A percentile compares a stretch with the other conserved stretches of the same genome.
phyloP scores from a whole-genome alignment of 2,797 vertebrate species.

The Acrocephalus scirpaceus region DNA sequence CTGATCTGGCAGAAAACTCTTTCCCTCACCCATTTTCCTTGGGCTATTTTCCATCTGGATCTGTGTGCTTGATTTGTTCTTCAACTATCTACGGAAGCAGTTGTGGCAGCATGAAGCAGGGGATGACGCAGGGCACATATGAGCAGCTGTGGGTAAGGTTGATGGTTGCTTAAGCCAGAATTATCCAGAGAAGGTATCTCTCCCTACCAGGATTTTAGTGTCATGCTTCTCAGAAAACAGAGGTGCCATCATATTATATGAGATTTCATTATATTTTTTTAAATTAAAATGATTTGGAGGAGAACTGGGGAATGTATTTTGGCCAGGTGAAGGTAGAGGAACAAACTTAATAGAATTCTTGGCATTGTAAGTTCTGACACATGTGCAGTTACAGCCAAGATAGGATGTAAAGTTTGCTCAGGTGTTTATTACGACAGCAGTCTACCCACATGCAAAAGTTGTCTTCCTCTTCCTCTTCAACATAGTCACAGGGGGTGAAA shows the following conservation, averaged over 20 bases:
- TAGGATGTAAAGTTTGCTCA: slow-evolving; percentile 6
- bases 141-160: neutral
- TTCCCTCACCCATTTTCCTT: neutral
- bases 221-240: neutral
- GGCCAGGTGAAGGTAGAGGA: neutral
- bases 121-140: neutral
- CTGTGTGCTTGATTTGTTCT: neutral
- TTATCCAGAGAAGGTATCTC: neutral
- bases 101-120: neutral
- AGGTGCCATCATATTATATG: slow-evolving; percentile 3
- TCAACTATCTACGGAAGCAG: neutral
- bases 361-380: neutral
- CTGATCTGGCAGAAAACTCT: neutral
- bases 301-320: neutral
- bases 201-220: neutral
- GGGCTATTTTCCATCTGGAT: slow-evolving; percentile 42
- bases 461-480: neutral
- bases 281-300: neutral
- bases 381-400: neutral
- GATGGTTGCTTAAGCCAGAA: neutral
- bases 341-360: neutral
- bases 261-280: neutral
- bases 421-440: neutral
- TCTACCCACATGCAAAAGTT: neutral
- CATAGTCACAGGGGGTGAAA: neutral